phyloP scores from a whole-genome alignment of 1,140 invertebrate genomes.

The Tenebrio molitor region DNA sequence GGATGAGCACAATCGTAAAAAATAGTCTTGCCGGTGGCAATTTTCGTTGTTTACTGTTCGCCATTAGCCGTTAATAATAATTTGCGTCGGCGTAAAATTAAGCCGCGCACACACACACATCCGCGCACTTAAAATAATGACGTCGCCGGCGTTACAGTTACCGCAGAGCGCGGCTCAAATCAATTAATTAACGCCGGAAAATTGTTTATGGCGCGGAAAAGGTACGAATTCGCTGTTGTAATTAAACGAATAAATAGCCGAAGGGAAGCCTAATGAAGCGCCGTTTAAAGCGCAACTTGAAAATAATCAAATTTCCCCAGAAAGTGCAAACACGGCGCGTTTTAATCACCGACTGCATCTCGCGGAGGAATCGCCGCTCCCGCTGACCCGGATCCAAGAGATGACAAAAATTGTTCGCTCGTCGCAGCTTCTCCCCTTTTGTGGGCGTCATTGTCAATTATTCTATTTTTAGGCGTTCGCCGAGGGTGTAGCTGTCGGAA shows the following conservation, averaged over 20 bases:
- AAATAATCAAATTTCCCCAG: slow-evolving; percentile 28
- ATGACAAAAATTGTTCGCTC: background rate
- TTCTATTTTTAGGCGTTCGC: slow-evolving; percentile 1
- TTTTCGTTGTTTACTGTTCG: background rate
- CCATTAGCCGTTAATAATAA: slow-evolving; percentile 17
- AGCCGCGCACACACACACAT: slow-evolving; percentile 1
- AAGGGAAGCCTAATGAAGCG: slow-evolving; percentile 22
- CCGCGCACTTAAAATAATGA: slow-evolving; percentile 8
- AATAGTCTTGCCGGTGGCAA: slow-evolving; percentile 2
- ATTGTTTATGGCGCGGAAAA: slow-evolving; percentile 21
- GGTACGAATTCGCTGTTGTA: slow-evolving; percentile 20
- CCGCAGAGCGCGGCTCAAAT: background rate
- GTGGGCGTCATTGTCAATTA: slow-evolving; percentile 10
- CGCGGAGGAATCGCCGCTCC: background rate
- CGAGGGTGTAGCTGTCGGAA: too few relatives aligned
- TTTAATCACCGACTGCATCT: background rate
- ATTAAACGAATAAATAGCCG: slow-evolving; percentile 38
- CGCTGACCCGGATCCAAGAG: background rate
- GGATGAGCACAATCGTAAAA: background rate
- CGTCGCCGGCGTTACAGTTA: slow-evolving; percentile 5
- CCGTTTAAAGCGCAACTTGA: slow-evolving; percentile 33
- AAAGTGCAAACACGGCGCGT: slow-evolving; percentile 1
- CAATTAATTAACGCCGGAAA: slow-evolving; percentile 24
- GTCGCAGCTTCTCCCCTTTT: background rate
- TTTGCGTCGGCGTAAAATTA: slow-evolving; percentile 33